These are phyloP conservation scores for Enhydra lutris DNA, from an alignment of 2,113 vertebrate species.

Conservation along the genomic window DNA sequence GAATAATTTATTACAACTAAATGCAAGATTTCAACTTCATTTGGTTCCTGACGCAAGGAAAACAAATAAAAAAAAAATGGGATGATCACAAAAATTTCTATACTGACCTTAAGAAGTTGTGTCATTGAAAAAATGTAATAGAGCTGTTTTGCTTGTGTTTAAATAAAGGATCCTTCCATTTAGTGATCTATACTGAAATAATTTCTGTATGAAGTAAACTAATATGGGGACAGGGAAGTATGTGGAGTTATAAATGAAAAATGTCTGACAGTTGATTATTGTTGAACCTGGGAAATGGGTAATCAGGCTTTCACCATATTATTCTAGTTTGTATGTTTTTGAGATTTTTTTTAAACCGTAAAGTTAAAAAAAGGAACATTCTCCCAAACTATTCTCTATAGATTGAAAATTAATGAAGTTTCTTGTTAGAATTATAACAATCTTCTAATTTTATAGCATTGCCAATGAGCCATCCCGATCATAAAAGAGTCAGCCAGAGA, in stretches of 20 bases:
- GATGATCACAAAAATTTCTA: neutral
- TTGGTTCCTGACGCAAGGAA: neutral
- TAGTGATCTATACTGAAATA: neutral
- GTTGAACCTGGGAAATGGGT: neutral
- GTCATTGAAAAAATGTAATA: neutral
- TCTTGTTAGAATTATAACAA: neutral
- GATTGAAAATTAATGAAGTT: constrained; percentile 5
- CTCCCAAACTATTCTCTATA: neutral
- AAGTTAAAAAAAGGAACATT: constrained; percentile 16
- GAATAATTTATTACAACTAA: neutral
- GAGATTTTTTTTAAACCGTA: neutral
- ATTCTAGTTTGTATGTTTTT: neutral
- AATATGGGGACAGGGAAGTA: neutral
- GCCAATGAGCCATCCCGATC: neutral
- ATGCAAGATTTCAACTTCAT: neutral
- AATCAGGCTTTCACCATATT: neutral
- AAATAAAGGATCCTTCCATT: neutral
- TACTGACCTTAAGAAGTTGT: neutral
- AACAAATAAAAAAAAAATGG: neutral
- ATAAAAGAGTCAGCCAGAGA: neutral
- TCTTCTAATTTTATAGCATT: constrained; percentile 27
- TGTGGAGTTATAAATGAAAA: neutral
- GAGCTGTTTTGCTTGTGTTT: neutral
- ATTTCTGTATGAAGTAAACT: neutral
- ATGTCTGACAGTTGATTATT: neutral